These are phyloP conservation scores for Clanis bilineata DNA, from an alignment of 2,888 invertebrate genomes.

Conservation along the genomic window DNA sequence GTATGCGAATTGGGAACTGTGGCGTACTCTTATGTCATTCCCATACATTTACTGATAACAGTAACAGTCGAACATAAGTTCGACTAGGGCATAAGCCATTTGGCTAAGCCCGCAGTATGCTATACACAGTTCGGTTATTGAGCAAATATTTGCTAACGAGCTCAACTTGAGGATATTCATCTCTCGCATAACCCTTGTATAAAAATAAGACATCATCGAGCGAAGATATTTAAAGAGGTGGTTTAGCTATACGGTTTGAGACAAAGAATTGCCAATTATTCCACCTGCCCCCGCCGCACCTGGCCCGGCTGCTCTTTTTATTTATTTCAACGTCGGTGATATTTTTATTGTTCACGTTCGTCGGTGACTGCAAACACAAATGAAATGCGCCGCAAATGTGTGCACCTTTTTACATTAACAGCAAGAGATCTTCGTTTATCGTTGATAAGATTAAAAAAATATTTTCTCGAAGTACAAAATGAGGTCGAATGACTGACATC, in stretches of 20 bases:
- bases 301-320: slow-evolving; percentile 78
- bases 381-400: slow-evolving; percentile 49
- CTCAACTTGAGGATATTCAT: neutral
- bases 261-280: slow-evolving; percentile 82
- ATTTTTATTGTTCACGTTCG: slow-evolving; percentile 77
- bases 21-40: too few relatives aligned
- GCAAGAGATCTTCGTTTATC: slow-evolving; percentile 34
- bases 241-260: slow-evolving; percentile 66
- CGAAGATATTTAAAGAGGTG: slow-evolving; percentile 62
- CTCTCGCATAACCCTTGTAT: slow-evolving; percentile 17
- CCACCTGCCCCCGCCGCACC: slow-evolving; percentile 78
- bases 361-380: slow-evolving; percentile 57
- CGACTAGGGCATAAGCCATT: too few relatives aligned
- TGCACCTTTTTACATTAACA: slow-evolving; percentile 46
- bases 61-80: too few relatives aligned
- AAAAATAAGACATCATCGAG: slow-evolving; percentile 59
- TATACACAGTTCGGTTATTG: too few relatives aligned
- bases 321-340: slow-evolving; percentile 78
- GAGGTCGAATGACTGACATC: slow-evolving; percentile 21
- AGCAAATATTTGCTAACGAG: neutral
- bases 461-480: slow-evolving; percentile 22
- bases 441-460: slow-evolving; percentile 33
- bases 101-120: too few relatives aligned
- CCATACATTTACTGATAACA: too few relatives aligned
- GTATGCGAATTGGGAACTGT: too few relatives aligned